These are phyloP conservation scores for Sarotherodon lohbergeri DNA, from an alignment of 2,113 vertebrate genomes.

Conservation along the genomic window DNA sequence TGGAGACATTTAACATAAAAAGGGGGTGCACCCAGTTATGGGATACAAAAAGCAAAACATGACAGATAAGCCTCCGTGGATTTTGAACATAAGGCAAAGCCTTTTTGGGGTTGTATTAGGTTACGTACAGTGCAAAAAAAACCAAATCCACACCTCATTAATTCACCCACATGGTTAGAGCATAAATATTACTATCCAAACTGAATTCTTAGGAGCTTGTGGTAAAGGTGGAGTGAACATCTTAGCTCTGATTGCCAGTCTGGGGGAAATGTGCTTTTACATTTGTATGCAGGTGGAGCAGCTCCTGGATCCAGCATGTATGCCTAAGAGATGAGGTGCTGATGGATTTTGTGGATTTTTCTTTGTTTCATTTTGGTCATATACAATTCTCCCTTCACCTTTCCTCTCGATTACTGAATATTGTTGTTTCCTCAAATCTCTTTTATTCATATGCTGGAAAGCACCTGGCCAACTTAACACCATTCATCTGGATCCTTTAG, in stretches of 20 bases:
- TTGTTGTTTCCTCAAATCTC: neutral
- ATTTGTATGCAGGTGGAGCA: conserved; percentile 48
- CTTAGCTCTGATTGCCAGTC: neutral
- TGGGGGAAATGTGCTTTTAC: conserved; percentile 46
- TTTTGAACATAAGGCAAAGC: conserved; percentile 20
- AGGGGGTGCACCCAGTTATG: conserved; percentile 20
- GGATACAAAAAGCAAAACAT: conserved; percentile 5
- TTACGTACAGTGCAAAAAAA: neutral
- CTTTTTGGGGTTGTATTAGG: neutral
- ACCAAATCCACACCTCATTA: conserved; percentile 18
- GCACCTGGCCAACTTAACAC: conserved; percentile 51
- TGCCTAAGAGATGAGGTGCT: conserved; percentile 8
- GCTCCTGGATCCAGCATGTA: neutral
- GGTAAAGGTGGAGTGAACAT: conserved; percentile 8
- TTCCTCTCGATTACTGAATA: neutral
- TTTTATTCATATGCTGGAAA: conserved; percentile 37
- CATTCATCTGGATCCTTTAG: conserved; percentile 59
- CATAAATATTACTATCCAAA: conserved; percentile 40
- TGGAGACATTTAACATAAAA: neutral
- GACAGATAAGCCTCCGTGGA: neutral
- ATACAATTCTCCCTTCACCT: neutral
- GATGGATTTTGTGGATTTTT: conserved; percentile 19
- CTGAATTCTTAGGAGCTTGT: conserved; percentile 14
- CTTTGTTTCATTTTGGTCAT: neutral
- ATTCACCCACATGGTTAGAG: conserved; percentile 10